Conservation (phyloP, 2,797 vertebrate species). For the Zenarchopterus dispar region DNA sequence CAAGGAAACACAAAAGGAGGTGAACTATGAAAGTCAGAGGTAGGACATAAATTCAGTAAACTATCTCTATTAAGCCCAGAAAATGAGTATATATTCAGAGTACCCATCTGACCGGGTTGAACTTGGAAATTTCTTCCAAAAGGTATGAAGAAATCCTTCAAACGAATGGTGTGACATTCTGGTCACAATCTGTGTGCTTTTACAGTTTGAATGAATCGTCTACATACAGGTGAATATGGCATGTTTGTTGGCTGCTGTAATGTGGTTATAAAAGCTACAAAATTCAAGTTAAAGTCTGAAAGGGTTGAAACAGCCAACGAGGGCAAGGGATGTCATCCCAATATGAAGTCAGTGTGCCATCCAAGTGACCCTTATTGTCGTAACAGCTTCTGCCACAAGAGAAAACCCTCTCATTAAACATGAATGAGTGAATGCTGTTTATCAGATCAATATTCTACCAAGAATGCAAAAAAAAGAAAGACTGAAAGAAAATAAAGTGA, state of each 20-base stretch:
- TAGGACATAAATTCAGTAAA: too few relatives aligned
- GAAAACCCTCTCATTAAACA: slow-evolving; percentile 51
- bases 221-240: background rate
- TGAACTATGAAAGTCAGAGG: too few relatives aligned
- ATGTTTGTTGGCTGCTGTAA: background rate
- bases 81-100: too few relatives aligned
- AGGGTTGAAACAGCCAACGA: slow-evolving; percentile 3
- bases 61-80: too few relatives aligned
- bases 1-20: too few relatives aligned
- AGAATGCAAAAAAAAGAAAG: background rate
- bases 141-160: background rate
- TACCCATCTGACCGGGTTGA: background rate
- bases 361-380: slow-evolving; percentile 26
- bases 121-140: background rate
- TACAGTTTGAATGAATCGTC: background rate
- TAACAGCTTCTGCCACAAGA: slow-evolving; percentile 41
- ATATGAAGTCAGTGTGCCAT: background rate
- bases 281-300: background rate
- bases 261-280: background rate
- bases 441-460: slow-evolving; percentile 6
- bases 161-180: background rate
- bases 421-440: slow-evolving; percentile 19
- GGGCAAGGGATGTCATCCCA: slow-evolving; percentile 27
- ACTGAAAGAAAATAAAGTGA: slow-evolving; percentile 1
- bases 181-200: background rate